These are phyloP conservation scores for Trigoniulus corallinus DNA, from an alignment of 1,140 invertebrate species.

Conservation along the genomic window DNA sequence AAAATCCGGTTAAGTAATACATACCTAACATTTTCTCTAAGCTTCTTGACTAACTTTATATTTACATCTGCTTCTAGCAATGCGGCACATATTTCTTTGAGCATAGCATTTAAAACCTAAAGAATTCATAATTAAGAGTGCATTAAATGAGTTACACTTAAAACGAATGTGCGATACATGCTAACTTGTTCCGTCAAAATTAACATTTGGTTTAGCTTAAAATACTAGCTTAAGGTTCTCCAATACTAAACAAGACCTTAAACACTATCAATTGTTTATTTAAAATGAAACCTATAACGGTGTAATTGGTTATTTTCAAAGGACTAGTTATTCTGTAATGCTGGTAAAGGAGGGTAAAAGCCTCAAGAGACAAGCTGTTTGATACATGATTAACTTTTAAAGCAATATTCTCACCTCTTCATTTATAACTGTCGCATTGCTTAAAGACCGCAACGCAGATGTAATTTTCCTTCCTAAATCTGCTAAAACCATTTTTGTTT, in stretches of 20 bases:
- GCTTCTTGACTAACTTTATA: constrained; percentile 85
- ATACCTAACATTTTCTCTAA: constrained; percentile 96
- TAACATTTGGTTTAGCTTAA: constrained; percentile 14
- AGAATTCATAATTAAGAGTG: constrained; percentile 16
- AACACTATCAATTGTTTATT: no score
- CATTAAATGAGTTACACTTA: background rate
- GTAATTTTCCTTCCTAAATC: constrained; percentile 99
- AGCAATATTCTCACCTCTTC: constrained; percentile 57
- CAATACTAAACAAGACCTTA: background rate
- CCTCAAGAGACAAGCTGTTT: no score
- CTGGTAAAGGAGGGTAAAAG: no score
- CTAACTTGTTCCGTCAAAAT: constrained; percentile 12
- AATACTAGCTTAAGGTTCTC: no score
- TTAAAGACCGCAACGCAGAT: constrained; percentile 86
- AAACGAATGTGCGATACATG: constrained; percentile 2
- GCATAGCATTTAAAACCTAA: constrained; percentile 94
- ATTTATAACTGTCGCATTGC: constrained; percentile 97
- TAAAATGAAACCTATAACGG: no score
- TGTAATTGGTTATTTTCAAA: no score
- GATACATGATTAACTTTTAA: background rate
- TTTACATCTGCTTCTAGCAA: constrained; percentile 98
- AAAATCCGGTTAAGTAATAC: no score
- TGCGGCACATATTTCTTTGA: constrained; percentile 96
- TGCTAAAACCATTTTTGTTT: constrained; percentile 87
- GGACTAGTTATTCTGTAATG: no score